phyloP scores from a whole-genome alignment of 2,888 invertebrate species.

The Boloria selene region DNA sequence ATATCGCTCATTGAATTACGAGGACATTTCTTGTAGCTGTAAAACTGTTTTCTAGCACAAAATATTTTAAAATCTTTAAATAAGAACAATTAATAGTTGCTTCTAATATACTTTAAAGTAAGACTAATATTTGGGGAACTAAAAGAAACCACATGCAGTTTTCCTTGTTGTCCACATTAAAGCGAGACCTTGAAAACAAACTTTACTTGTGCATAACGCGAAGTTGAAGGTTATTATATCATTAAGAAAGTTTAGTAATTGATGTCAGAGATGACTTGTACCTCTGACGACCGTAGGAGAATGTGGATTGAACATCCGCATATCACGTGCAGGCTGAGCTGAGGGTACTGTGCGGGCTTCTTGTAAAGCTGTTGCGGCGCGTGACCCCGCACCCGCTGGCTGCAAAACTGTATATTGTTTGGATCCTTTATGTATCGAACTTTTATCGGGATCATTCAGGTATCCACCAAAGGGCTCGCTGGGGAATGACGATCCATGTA shows the following conservation, averaged over 20 bases:
- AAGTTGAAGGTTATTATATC: slow-evolving; percentile 73
- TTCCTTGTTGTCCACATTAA: slow-evolving; percentile 27
- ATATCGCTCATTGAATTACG: slow-evolving; percentile 51
- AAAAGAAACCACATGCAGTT: slow-evolving; percentile 15
- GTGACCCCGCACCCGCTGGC: slow-evolving; percentile 90
- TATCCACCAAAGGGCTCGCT: slow-evolving; percentile 90
- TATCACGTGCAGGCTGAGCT: slow-evolving; percentile 77
- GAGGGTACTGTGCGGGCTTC: slow-evolving; percentile 84
- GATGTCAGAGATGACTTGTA: slow-evolving; percentile 68
- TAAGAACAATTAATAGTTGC: slow-evolving; percentile 14
- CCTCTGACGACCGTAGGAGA: slow-evolving; percentile 92
- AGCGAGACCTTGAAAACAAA: slow-evolving; percentile 76
- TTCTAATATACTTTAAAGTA: background rate
- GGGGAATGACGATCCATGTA: slow-evolving; percentile 67
- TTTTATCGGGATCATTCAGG: slow-evolving; percentile 80
- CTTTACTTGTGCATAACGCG: slow-evolving; percentile 70
- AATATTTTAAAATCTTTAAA: slow-evolving; percentile 22
- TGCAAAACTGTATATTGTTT: slow-evolving; percentile 95
- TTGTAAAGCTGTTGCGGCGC: slow-evolving; percentile 91
- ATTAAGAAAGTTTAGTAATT: slow-evolving; percentile 75
- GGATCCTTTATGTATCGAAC: slow-evolving; percentile 72
- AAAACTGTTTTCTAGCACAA: slow-evolving; percentile 19
- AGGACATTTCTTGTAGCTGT: slow-evolving; percentile 55
- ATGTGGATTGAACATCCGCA: slow-evolving; percentile 78
- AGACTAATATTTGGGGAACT: slow-evolving; percentile 1